Percentiles rank a stretch among this genome's conserved stretches.
Conservation (phyloP, 1,140 invertebrate species). For the Elysia chlorotica region DNA sequence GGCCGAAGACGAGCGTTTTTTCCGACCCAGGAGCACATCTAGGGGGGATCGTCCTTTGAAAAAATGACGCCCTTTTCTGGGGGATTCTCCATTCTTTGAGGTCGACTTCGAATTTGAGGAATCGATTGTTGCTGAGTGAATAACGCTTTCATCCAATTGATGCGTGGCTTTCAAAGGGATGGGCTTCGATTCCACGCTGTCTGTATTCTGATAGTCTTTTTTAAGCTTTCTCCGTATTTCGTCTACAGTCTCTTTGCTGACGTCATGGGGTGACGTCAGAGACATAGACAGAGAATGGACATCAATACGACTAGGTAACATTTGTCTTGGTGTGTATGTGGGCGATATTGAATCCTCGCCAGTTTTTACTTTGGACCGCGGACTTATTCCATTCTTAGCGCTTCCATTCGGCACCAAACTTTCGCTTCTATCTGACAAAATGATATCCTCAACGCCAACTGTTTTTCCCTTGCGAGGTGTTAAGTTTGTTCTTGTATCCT, state of each 20-base stretch:
- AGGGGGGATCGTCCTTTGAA: constrained; percentile 6
- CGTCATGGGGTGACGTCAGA: not conserved
- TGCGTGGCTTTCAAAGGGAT: constrained; percentile 40
- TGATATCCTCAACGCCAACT: no score
- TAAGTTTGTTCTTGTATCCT: not conserved
- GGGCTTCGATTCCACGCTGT: constrained; percentile 30
- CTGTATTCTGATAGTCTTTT: constrained; percentile 32
- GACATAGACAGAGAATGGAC: constrained; percentile 14
- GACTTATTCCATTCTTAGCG: not conserved
- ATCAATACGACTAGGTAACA: constrained; percentile 17
- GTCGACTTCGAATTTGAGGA: not conserved
- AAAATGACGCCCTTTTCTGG: not conserved
- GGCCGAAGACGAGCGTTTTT: constrained; percentile 22
- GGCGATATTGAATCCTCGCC: not conserved
- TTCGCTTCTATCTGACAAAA: no score
- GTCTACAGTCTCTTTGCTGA: constrained; percentile 23
- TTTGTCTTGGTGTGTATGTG: constrained; percentile 24
- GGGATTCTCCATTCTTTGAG: not conserved
- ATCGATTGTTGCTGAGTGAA: not conserved
- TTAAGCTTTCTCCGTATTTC: constrained; percentile 34
- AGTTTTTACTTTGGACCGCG: not conserved
- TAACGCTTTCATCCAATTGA: not conserved
- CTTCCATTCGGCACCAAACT: not conserved
- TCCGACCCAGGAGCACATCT: not conserved
- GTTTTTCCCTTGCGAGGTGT: no score